Conservation (phyloP, 2,797 vertebrate species). For the Cossypha polioptera region DNA sequence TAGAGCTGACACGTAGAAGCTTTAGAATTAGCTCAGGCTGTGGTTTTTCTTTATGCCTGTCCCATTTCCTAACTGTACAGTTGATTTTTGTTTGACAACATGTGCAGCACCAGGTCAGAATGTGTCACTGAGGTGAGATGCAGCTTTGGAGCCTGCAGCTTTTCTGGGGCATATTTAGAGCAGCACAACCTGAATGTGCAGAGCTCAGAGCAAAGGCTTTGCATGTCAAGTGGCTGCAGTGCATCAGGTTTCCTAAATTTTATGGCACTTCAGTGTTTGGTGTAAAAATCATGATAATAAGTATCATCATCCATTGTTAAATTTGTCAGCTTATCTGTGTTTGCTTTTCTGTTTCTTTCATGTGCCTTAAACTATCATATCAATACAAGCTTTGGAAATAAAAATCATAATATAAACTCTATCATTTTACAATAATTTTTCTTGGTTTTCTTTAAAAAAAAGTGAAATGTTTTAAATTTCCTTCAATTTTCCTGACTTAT, state of each 20-base stretch:
- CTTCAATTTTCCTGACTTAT: not conserved
- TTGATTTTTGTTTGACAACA: not conserved
- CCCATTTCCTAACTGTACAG: not conserved
- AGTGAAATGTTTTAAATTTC: not conserved
- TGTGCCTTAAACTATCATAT: not conserved
- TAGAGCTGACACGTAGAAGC: not conserved
- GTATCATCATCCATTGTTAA: not conserved
- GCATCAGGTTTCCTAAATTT: not conserved
- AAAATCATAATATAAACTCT: not conserved
- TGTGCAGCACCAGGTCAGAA: not conserved
- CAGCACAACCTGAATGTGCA: not conserved
- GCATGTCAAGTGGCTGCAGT: not conserved
- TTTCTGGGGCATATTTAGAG: not conserved
- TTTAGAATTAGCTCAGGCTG: accelerated
- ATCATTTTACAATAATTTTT: not conserved
- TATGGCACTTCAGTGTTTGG: not conserved
- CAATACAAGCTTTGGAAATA: constrained; percentile 32
- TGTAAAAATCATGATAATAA: not conserved
- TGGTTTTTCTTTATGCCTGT: not conserved
- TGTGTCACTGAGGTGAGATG: not conserved
- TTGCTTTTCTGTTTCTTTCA: not conserved
- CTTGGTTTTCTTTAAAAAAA: not conserved
- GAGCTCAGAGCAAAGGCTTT: not conserved
- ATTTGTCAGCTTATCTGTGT: not conserved
- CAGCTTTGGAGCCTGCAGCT: not conserved